Conservation (phyloP, 2,797 vertebrate genomes). For the Semotilus atromaculatus region DNA sequence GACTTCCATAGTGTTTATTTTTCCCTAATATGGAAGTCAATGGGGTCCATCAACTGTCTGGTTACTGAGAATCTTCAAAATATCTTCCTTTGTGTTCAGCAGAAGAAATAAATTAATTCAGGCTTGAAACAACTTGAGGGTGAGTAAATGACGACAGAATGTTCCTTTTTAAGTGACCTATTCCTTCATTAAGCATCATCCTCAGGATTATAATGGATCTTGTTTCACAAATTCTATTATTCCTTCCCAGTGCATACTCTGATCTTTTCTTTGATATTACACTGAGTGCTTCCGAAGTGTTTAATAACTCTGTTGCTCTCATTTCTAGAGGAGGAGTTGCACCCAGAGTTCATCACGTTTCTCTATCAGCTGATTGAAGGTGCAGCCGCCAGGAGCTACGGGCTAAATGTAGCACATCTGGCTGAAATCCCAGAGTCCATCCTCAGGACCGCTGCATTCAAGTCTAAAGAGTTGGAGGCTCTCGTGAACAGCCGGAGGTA, state of each 20-base stretch:
- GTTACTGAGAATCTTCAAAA: too few relatives aligned
- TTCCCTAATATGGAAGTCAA: too few relatives aligned
- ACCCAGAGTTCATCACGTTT: conserved; percentile 92
- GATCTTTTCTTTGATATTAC: neutral
- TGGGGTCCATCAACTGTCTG: too few relatives aligned
- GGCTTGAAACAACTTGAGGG: too few relatives aligned
- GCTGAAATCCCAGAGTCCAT: conserved; percentile 88
- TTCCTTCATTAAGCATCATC: neutral
- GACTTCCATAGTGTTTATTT: too few relatives aligned
- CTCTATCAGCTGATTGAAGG: conserved; percentile 93
- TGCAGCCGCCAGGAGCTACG: conserved; percentile 90
- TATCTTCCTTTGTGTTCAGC: too few relatives aligned
- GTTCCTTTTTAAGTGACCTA: too few relatives aligned
- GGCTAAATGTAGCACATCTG: conserved; percentile 93
- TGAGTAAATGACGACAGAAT: too few relatives aligned
- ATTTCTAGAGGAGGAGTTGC: conserved; percentile 73
- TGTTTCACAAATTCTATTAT: neutral
- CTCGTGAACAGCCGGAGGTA: conserved; percentile 87
- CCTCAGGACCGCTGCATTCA: conserved; percentile 85
- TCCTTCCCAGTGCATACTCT: neutral
- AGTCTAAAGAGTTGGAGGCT: conserved; percentile 89
- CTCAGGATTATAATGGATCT: neutral
- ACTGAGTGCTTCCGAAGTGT: neutral
- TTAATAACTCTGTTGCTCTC: conserved; percentile 53
- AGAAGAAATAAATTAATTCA: too few relatives aligned